Evolutionary conservation across 2,113 vertebrate genomes (phyloP).

Genomic region (Greenwoodochromis staneri): DNA sequence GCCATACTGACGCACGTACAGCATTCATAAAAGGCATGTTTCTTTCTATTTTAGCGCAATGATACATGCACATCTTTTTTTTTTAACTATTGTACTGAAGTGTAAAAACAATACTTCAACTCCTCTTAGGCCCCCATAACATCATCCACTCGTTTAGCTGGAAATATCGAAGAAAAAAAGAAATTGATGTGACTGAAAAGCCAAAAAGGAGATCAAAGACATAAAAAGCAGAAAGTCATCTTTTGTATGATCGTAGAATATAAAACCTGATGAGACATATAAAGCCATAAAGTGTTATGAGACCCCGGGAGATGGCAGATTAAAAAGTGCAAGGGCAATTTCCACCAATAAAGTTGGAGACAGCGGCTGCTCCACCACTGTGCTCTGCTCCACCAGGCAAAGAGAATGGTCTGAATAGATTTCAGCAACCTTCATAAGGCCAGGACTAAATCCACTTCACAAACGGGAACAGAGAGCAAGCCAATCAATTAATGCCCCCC

Average conservation of each 20-base stretch:
- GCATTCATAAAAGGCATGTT: not conserved
- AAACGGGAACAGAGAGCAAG: slow-evolving; percentile 53
- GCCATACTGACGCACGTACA: not conserved
- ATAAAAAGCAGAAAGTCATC: not conserved
- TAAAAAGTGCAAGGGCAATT: slow-evolving; percentile 49
- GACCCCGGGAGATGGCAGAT: slow-evolving; percentile 47
- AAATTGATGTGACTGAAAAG: not conserved
- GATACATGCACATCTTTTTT: not conserved
- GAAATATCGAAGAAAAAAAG: not conserved
- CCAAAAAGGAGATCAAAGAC: not conserved
- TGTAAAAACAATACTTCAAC: not conserved
- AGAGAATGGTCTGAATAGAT: slow-evolving; percentile 51
- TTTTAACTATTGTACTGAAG: not conserved
- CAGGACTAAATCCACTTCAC: slow-evolving; percentile 45
- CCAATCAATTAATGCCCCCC: slow-evolving; percentile 65
- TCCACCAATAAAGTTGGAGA: slow-evolving; percentile 43
- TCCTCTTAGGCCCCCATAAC: not conserved
- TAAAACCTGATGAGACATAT: slow-evolving; percentile 58
- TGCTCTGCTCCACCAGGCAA: slow-evolving; percentile 33
- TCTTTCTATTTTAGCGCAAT: not conserved
- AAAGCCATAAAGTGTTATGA: slow-evolving; percentile 45
- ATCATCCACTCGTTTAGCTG: not conserved
- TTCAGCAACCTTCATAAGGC: slow-evolving; percentile 52
- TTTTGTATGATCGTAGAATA: slow-evolving; percentile 26
- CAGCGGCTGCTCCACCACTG: slow-evolving; percentile 32